Evolutionary conservation across 2,888 invertebrate genomes (phyloP).

Genomic region (Gandaritis pyraliata): DNA sequence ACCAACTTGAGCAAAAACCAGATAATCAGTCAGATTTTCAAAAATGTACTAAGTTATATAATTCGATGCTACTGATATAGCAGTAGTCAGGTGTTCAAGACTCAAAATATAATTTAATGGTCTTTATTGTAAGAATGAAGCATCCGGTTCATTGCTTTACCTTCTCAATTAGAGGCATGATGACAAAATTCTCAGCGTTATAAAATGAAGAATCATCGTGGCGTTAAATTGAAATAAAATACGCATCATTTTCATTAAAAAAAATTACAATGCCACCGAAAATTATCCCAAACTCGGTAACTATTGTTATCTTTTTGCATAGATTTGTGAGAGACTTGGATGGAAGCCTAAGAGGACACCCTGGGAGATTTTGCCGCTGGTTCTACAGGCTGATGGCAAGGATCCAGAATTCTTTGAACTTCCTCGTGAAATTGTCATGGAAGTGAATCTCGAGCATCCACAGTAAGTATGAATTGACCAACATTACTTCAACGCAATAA

Average conservation of each 20-base stretch:
- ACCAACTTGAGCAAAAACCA: no score
- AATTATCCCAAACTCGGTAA: background rate
- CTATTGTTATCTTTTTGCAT: constrained; percentile 23
- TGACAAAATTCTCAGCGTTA: background rate
- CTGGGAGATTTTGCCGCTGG: constrained; percentile 95
- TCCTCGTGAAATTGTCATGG: constrained; percentile 93
- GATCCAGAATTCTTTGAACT: constrained; percentile 98
- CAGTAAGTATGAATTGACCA: constrained; percentile 84
- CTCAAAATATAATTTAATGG: background rate
- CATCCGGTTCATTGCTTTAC: constrained; percentile 9
- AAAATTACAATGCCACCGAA: background rate
- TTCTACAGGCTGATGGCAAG: constrained; percentile 95
- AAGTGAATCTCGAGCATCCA: constrained; percentile 94
- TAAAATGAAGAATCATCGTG: background rate
- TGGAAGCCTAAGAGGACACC: constrained; percentile 91
- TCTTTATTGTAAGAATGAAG: background rate
- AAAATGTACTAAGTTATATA: no score
- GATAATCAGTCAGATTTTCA: no score
- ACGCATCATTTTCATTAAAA: no score
- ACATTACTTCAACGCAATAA: no score
- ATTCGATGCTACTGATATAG: no score
- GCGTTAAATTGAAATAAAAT: background rate
- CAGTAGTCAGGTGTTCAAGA: no score
- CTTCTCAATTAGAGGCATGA: background rate
- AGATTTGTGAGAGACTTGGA: constrained; percentile 94